Base-by-base conservation (phyloP, 2,888 invertebrate species). In the Brachycybe producta region DNA sequence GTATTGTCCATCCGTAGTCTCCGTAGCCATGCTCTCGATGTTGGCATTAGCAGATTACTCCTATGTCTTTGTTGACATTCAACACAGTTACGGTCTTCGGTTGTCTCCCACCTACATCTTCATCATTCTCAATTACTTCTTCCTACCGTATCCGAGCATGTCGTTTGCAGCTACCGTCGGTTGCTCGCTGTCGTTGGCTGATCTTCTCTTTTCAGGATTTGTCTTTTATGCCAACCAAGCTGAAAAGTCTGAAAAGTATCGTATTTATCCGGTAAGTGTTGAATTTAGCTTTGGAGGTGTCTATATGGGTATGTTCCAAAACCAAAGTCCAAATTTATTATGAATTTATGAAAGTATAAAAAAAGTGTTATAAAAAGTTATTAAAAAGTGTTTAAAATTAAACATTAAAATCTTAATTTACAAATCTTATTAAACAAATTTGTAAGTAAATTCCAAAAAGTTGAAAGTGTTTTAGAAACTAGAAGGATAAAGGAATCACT, bases 41-140 rank as follows among this genome's bases (percentile, higher is more conserved):
- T 13, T 39, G 15, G 24, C 5, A 17, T 15, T 39, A 7, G 19
- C 39, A 15, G 48, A 48, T 28, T 48, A 39, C 40, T 24, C 27
- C 15, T 48, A 39, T 23, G 24, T 48, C 2, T 1, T 15, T 4
- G 15, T 19, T 15, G 27, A 48, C 23, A 17, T 15, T 38, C 5
- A 17, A 26, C 5, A 27, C 8, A 40, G 40, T 23, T 5, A 27
- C 19, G 23, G 17, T 11, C 48, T 40, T 8, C 23, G 48, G 26
- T 21, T 48, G 3, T 38, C 61, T 17, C 56, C 60, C 28, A 60
- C 62, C 13, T 62, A 61, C 42, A 63, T 60, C 58, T 75, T 82
- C 1, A 71, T 88, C 1, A 73, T 90, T 45, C 79, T 83, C 1
- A 79, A 82, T 55, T 87, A 88, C 65, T 79, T 87, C 56, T 87